Percentiles rank a stretch among this genome's conserved stretches.
Evolutionary conservation across 1,140 invertebrate species (phyloP).

Genomic region (Pinna nobilis): DNA sequence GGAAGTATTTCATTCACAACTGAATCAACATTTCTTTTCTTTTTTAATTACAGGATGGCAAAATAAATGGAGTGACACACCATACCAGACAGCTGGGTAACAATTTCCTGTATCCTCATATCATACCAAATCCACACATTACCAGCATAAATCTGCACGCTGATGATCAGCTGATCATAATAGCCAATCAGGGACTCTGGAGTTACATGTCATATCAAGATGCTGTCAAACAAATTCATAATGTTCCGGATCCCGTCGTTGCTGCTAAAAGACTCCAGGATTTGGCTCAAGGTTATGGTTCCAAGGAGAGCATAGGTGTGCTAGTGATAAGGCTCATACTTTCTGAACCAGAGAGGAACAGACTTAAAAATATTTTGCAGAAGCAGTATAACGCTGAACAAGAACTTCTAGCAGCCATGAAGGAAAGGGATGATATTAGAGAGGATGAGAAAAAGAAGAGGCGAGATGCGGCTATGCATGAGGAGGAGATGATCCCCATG

Average conservation of each 20-base stretch:
- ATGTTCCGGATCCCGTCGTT: slow-evolving; percentile 71
- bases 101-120: slow-evolving; percentile 70
- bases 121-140: slow-evolving; percentile 71
- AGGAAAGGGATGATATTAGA: slow-evolving; percentile 48
- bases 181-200: slow-evolving; percentile 73
- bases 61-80: slow-evolving; percentile 69
- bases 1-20: too few relatives aligned
- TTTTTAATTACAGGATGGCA: slow-evolving; percentile 64
- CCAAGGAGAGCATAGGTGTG: slow-evolving; percentile 72
- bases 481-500: slow-evolving; percentile 53
- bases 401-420: slow-evolving; percentile 47
- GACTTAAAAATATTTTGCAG: slow-evolving; percentile 54
- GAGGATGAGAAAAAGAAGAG: slow-evolving; percentile 52
- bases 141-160: slow-evolving; percentile 53
- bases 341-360: slow-evolving; percentile 52
- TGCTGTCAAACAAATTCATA: slow-evolving; percentile 66
- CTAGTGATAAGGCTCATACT: slow-evolving; percentile 66
- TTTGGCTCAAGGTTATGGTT: slow-evolving; percentile 72
- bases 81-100: slow-evolving; percentile 71
- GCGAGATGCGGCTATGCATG: slow-evolving; percentile 47
- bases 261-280: slow-evolving; percentile 74
- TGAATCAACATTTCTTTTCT: too few relatives aligned
- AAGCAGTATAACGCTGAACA: slow-evolving; percentile 58
- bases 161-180: slow-evolving; percentile 71
- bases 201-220: slow-evolving; percentile 69